These are phyloP conservation scores for Drosophila tropicalis DNA, from an alignment of 1,140 invertebrate species.

Conservation along the genomic window DNA sequence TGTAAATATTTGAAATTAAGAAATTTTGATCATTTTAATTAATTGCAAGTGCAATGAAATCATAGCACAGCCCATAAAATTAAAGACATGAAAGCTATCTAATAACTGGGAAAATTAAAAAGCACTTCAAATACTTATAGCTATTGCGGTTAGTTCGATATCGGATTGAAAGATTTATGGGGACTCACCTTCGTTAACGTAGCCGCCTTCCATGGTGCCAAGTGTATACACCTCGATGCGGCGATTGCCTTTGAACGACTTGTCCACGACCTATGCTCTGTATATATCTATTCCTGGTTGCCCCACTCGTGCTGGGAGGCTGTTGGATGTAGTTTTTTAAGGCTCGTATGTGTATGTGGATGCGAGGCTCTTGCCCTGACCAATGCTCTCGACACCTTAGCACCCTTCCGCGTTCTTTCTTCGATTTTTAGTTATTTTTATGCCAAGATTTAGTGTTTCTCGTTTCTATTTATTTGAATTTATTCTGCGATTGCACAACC, in stretches of 20 bases:
- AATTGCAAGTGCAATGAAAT: not conserved
- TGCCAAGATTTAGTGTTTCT: slow-evolving; percentile 55
- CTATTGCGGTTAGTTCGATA: slow-evolving; percentile 4
- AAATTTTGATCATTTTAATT: not conserved
- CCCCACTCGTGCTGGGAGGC: slow-evolving; percentile 24
- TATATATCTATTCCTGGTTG: not conserved
- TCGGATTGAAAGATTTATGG: not conserved
- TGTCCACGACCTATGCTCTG: slow-evolving; percentile 69
- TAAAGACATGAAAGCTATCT: not conserved
- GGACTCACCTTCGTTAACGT: slow-evolving; percentile 82
- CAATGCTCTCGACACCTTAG: slow-evolving; percentile 65
- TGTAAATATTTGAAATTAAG: no score
- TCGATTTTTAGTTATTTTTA: slow-evolving; percentile 63
- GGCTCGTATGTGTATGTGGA: no score
- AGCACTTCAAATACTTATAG: slow-evolving; percentile 24
- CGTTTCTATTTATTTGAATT: slow-evolving; percentile 70
- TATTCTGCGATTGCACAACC: slow-evolving; percentile 65
- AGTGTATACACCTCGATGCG: slow-evolving; percentile 82
- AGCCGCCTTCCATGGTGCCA: slow-evolving; percentile 82
- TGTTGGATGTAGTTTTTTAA: slow-evolving; percentile 8
- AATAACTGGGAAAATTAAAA: slow-evolving; percentile 2
- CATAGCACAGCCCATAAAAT: not conserved
- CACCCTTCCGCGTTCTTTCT: slow-evolving; percentile 32
- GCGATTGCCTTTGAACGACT: slow-evolving; percentile 67
- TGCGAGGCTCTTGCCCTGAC: slow-evolving; percentile 37